phyloP scores from a whole-genome alignment of 64 coral and sea anemone species.

The Hydrozoanthus tunicans region DNA sequence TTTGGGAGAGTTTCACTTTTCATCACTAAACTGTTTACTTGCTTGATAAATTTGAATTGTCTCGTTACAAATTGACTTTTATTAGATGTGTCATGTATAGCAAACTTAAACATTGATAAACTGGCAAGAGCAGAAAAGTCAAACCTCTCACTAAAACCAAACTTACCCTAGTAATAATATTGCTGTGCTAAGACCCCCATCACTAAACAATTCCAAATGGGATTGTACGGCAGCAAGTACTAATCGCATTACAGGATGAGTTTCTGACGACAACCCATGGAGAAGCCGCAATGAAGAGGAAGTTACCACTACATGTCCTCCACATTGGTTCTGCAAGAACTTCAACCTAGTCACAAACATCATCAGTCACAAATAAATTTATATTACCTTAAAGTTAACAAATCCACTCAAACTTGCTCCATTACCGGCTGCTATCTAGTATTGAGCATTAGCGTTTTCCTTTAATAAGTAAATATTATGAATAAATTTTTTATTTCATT shows the following conservation, averaged over 20 bases:
- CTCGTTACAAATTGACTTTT: no score
- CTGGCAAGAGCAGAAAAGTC: no score
- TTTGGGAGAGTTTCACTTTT: no score
- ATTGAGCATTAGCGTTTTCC: no score
- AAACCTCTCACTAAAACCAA: neutral
- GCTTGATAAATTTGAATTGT: no score
- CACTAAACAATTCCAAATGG: conserved; percentile 35
- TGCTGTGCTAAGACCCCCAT: conserved; percentile 35
- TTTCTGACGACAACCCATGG: neutral
- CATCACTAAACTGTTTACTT: no score
- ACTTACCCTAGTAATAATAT: conserved; percentile 25
- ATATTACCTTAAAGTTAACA: neutral
- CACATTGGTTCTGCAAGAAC: conserved; percentile 37
- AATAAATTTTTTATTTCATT: no score
- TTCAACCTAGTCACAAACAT: conserved; percentile 34
- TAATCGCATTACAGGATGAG: conserved; percentile 31
- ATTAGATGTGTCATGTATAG: no score
- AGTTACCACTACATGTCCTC: conserved; percentile 43
- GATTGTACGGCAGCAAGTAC: conserved; percentile 7
- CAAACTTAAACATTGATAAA: no score
- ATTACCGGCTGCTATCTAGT: no score
- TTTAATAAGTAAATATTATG: no score
- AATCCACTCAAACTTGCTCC: no score
- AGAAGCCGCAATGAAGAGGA: conserved; percentile 52
- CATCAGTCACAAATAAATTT: neutral